Conservation (phyloP, 2,113 vertebrate genomes). For the Pangasianodon gigas region DNA sequence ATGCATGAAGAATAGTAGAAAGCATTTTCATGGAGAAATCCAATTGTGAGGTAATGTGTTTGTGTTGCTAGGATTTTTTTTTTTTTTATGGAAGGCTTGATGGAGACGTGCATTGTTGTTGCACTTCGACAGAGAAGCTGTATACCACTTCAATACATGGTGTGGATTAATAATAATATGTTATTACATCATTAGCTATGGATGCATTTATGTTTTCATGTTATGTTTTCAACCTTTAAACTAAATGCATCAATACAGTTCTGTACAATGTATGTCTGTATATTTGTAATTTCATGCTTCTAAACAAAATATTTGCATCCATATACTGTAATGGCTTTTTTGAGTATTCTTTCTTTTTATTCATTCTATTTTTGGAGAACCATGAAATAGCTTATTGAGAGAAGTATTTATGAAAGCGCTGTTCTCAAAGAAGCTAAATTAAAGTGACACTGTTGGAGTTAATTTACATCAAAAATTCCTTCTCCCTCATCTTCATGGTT, state of each 20-base stretch:
- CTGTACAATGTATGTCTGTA: background rate
- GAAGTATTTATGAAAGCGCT: background rate
- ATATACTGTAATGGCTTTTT: background rate
- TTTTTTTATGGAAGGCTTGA: background rate
- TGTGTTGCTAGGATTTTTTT: background rate
- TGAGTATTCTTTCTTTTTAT: background rate
- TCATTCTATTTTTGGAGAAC: background rate
- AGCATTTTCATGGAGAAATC: background rate
- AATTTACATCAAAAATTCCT: background rate
- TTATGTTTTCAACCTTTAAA: background rate
- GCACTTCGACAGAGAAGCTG: background rate
- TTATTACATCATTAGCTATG: background rate
- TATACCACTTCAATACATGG: background rate
- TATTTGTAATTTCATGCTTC: background rate
- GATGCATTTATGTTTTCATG: background rate
- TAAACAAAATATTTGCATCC: background rate
- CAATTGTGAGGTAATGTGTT: background rate
- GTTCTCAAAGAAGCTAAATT: background rate
- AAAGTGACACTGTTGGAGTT: background rate
- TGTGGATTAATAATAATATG: background rate
- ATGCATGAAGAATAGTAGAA: background rate
- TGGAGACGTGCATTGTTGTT: background rate
- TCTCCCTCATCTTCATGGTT: background rate
- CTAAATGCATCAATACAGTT: background rate
- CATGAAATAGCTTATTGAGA: background rate